Conservation (phyloP, 2,113 vertebrate genomes). For the Phrynosoma platyrhinos region DNA sequence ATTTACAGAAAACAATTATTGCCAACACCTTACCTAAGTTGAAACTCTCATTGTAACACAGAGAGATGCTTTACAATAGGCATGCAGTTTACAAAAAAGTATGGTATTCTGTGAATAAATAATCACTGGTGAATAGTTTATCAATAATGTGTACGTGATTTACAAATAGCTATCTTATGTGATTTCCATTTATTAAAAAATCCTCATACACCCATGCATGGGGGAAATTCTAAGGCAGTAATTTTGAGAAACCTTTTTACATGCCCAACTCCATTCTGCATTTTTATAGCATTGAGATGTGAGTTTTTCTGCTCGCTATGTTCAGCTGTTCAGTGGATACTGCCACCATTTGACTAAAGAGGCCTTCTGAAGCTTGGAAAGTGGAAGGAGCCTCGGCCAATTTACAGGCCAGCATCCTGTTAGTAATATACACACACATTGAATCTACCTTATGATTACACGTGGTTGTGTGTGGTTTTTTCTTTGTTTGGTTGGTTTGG, state of each 20-base stretch:
- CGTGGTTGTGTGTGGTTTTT: no score
- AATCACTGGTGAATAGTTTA: neutral
- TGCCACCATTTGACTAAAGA: neutral
- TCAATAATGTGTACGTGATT: neutral
- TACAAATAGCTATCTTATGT: neutral
- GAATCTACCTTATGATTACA: no score
- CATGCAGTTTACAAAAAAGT: neutral
- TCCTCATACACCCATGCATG: neutral
- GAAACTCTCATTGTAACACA: neutral
- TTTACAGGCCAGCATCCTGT: no score
- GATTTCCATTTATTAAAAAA: neutral
- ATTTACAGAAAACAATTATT: neutral
- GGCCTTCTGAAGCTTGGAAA: neutral
- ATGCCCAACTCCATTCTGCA: neutral
- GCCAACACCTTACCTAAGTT: neutral
- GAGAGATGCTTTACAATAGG: neutral
- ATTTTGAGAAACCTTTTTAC: neutral
- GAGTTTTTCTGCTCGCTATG: neutral
- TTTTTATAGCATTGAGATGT: neutral
- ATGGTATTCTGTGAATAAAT: neutral
- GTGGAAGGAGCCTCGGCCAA: neutral
- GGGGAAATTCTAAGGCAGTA: neutral
- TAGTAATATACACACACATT: no score
- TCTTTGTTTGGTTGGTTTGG: no score
- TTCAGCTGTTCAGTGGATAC: neutral